phyloP scores from a whole-genome alignment of 1,140 invertebrate species.

The Drosophila baimaii region DNA sequence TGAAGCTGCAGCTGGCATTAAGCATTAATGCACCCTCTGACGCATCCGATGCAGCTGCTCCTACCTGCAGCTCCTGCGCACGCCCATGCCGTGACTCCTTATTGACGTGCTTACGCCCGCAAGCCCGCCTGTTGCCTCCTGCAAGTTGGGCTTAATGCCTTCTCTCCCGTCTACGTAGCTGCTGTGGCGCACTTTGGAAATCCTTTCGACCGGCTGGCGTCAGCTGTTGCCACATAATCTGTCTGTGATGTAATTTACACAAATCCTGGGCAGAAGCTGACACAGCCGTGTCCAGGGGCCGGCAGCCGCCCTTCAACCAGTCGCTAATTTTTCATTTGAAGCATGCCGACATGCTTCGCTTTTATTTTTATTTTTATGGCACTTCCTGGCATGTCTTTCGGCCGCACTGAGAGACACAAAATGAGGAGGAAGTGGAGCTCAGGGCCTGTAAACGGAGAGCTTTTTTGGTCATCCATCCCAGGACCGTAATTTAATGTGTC shows the following conservation, averaged over 20 bases:
- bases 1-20: slow-evolving; percentile 10
- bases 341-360: slow-evolving; percentile 47
- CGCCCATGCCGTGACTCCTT: slow-evolving; percentile 5
- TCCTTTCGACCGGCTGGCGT: slow-evolving; percentile 52
- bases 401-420: slow-evolving; percentile 31
- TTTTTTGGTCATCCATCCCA: slow-evolving; percentile 13
- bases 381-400: slow-evolving; percentile 44
- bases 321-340: slow-evolving; percentile 55
- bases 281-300: neutral
- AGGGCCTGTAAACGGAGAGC: neutral
- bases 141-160: slow-evolving; percentile 39
- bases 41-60: slow-evolving; percentile 12
- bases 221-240: slow-evolving; percentile 74
- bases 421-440: slow-evolving; percentile 14
- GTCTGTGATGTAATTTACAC: slow-evolving; percentile 45
- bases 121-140: slow-evolving; percentile 3
- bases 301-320: slow-evolving; percentile 25
- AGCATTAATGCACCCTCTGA: slow-evolving; percentile 5
- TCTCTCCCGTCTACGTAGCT: slow-evolving; percentile 13
- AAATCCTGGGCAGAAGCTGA: neutral
- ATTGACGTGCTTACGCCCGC: slow-evolving; percentile 36
- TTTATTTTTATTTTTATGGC: slow-evolving; percentile 16
- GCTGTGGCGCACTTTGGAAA: slow-evolving; percentile 49
- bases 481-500: slow-evolving; percentile 13
- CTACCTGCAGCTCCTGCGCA: slow-evolving; percentile 1